Conservation (phyloP, 1,140 invertebrate species). For the Microplitis mediator region DNA sequence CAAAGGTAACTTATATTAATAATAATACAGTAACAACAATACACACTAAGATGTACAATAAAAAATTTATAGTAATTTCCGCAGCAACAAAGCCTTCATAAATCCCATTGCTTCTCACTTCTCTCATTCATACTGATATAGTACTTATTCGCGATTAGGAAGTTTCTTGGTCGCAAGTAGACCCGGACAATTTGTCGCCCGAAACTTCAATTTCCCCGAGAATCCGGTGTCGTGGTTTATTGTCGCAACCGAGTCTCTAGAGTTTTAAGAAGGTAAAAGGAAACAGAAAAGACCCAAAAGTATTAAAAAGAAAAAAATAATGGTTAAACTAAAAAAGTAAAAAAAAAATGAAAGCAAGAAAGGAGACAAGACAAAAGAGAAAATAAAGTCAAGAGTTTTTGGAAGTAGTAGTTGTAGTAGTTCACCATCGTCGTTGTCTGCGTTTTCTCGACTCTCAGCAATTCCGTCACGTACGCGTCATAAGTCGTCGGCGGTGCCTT, state of each 20-base stretch:
- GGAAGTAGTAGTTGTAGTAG: neutral
- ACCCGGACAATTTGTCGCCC: constrained; percentile 32
- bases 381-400: neutral
- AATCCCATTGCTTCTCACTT: neutral
- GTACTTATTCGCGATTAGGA: constrained; percentile 26
- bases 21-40: no score
- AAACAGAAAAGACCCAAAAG: constrained; percentile 8
- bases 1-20: no score
- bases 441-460: constrained; percentile 32
- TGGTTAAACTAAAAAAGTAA: neutral
- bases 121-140: constrained; percentile 6
- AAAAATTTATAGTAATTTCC: no score
- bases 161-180: constrained; percentile 22
- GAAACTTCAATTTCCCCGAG: constrained; percentile 45
- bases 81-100: neutral
- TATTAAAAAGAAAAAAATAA: constrained; percentile 16
- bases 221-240: constrained; percentile 23
- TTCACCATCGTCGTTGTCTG: constrained; percentile 4
- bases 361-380: constrained; percentile 10
- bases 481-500: constrained; percentile 45
- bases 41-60: no score
- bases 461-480: constrained; percentile 51
- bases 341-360: constrained; percentile 5
- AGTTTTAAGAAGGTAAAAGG: constrained; percentile 13
- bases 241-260: constrained; percentile 2